Conservation (phyloP, 37 sponge, comb jelly and placozoan species). For the Crambe crambe region DNA sequence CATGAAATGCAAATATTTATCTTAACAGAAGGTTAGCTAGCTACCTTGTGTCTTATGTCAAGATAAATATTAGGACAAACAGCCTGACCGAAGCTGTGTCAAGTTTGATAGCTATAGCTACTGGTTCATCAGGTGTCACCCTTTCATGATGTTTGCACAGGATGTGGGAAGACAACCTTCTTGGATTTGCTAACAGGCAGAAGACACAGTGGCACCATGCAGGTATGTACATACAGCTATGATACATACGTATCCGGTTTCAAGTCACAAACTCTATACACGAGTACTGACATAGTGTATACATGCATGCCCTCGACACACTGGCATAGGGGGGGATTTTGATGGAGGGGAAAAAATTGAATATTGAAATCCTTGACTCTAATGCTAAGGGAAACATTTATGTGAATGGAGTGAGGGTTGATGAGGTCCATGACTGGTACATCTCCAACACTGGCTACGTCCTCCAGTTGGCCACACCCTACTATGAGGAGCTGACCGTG, state of each 20-base stretch:
- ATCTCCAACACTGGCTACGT: conserved; percentile 66
- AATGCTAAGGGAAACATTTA: neutral
- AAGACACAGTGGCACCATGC: conserved; percentile 9
- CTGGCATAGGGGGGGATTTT: neutral
- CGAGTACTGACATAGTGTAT: too few species aligned
- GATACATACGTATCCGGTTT: too few species aligned
- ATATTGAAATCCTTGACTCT: too few species aligned
- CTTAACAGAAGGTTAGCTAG: too few species aligned
- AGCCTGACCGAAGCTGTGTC: too few species aligned
- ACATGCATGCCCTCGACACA: neutral
- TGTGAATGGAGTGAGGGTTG: conserved; percentile 51
- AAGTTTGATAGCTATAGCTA: too few species aligned
- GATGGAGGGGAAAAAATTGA: neutral
- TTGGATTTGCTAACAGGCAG: conserved; percentile 76
- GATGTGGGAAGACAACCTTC: conserved; percentile 85
- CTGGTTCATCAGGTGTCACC: too few species aligned
- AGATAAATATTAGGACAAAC: too few species aligned
- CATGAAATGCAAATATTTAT: too few species aligned
- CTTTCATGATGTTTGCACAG: too few species aligned
- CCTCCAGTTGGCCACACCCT: conserved; percentile 66
- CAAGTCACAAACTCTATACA: too few species aligned
- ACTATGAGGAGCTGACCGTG: conserved; percentile 73
- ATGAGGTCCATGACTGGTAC: conserved; percentile 51
- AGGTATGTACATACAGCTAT: neutral
- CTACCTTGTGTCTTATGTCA: too few species aligned